Conservation (phyloP, 2,888 invertebrate species). For the Bombylius major region DNA sequence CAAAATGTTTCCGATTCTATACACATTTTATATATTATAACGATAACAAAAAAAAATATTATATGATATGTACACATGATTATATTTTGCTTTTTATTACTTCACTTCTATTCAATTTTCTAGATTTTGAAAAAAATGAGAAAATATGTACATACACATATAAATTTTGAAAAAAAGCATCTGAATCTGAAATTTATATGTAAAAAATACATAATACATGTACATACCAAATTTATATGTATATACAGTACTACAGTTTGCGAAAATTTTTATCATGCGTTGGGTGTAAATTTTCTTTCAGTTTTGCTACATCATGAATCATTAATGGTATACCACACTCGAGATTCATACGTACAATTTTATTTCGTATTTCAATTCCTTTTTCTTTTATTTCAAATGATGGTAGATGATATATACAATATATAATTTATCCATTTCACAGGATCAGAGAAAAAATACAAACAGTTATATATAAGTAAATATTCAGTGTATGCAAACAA, state of each 20-base stretch:
- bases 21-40: background rate
- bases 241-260: background rate
- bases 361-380: too few relatives aligned
- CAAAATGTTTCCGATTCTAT: background rate
- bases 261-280: background rate
- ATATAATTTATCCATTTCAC: too few relatives aligned
- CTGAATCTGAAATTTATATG: too few relatives aligned
- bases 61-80: too few relatives aligned
- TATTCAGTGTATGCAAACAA: background rate
- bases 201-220: background rate
- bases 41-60: too few relatives aligned
- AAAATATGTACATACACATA: background rate
- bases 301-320: background rate
- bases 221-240: background rate
- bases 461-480: too few relatives aligned
- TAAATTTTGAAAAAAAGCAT: background rate
- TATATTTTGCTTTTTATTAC: background rate
- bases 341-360: too few relatives aligned
- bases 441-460: too few relatives aligned
- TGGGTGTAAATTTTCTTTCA: background rate
- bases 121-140: background rate
- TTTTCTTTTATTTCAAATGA: too few relatives aligned
- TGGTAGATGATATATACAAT: too few relatives aligned
- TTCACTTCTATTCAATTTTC: background rate
- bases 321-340: background rate